These are phyloP conservation scores for Trichomalopsis sarcophagae DNA, from an alignment of 1,140 invertebrate species.

Conservation along the genomic window DNA sequence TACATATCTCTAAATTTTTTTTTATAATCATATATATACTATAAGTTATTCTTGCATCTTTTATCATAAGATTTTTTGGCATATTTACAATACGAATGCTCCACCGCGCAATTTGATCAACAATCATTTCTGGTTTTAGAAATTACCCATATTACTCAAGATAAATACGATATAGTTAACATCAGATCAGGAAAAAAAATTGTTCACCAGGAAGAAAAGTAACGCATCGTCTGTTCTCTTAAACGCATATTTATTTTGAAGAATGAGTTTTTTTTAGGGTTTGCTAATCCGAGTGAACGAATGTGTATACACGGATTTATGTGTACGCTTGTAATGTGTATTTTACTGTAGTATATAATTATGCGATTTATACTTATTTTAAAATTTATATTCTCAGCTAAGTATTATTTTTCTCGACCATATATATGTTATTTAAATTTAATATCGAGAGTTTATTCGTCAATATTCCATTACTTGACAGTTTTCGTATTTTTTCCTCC, in stretches of 20 bases:
- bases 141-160: too few species aligned
- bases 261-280: neutral
- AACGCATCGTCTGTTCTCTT: neutral
- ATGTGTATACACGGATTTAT: neutral
- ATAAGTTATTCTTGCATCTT: constrained; percentile 11
- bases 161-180: too few species aligned
- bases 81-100: constrained; percentile 28
- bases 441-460: constrained; percentile 39
- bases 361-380: neutral
- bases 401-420: neutral
- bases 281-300: neutral
- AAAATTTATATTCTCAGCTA: neutral
- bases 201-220: neutral
- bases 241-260: neutral
- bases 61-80: constrained; percentile 11
- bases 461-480: neutral
- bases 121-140: neutral
- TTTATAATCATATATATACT: neutral
- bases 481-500: constrained; percentile 47
- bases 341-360: neutral
- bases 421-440: constrained; percentile 10
- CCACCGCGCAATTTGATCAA: neutral
- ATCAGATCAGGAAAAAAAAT: neutral
- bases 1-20: neutral
- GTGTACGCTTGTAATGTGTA: neutral